Evolutionary conservation across 2,888 invertebrate species (phyloP).

Genomic region (Onthophagus sagittarius): DNA sequence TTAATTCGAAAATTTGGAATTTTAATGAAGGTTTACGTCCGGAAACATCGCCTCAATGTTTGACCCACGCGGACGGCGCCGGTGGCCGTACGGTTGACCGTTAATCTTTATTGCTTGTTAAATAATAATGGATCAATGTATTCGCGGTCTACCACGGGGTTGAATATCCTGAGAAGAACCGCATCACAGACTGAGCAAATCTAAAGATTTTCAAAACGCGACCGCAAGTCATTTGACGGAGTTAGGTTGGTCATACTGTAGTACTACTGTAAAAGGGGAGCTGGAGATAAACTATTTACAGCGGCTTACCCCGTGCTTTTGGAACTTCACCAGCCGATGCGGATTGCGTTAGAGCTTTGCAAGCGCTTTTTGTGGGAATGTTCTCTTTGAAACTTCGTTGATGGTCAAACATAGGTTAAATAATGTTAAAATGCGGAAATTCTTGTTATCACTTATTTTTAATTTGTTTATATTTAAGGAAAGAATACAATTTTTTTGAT

Average conservation of each 20-base stretch:
- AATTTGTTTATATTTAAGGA: no score
- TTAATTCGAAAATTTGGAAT: neutral
- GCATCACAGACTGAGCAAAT: neutral
- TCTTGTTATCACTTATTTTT: no score
- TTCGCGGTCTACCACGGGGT: neutral
- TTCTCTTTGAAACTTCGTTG: neutral
- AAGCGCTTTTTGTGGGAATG: neutral
- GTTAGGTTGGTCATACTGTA: neutral
- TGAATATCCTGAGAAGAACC: neutral
- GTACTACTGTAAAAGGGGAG: neutral
- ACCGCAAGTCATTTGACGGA: neutral
- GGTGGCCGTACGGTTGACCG: neutral
- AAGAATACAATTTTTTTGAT: no score
- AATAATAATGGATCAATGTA: neutral
- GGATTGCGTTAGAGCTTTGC: neutral
- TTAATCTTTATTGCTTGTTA: neutral
- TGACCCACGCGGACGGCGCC: neutral
- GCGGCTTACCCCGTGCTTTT: neutral
- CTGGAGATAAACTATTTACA: neutral
- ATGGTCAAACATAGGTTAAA: neutral
- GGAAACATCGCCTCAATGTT: neutral
- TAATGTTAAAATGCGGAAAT: neutral
- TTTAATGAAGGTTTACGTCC: neutral
- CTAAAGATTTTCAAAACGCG: neutral
- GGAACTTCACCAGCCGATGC: neutral